Base-by-base conservation (phyloP, 2,113 vertebrate genomes). In the Chaenocephalus aceratus region DNA sequence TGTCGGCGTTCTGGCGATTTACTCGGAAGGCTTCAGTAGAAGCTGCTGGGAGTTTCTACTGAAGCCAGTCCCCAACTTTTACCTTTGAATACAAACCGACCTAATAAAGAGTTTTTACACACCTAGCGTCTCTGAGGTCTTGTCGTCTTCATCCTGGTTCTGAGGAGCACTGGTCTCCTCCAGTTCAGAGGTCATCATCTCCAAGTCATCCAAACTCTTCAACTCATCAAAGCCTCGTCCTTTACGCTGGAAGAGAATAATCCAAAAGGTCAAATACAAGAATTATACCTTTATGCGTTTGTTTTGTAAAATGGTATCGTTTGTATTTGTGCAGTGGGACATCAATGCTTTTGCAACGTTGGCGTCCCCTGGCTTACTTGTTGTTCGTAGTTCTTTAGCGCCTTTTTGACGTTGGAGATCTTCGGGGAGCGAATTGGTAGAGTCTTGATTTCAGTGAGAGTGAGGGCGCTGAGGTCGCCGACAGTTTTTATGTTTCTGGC, bases 401-500 rank as follows among this genome's bases (percentile, higher is more conserved):
- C 97, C 71, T 95, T 97, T 85, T 93, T 97, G 36, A 99, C 97
- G 2, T 95, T 99, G 70, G 95, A 96, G 68, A 99, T 91, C 82
- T 99, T 99, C 0, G 98, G 98, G 23, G 97, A 97, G 61, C 96
- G 97, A 62, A 99, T 96, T 6, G 98, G 98, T 2, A 99, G 95
- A 1, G 93, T 95, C 95, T 98, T 98, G 90, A 99, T 96, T 48
- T 99, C 97, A 0, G 71, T 77, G 10, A 95, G 94, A 1, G 97
- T 97, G 34, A 99, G 87, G 11, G 95, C 94, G 45, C 97, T 97
- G 87, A 99, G 95, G 87, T 99, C 97, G 4, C 98, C 98, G 9
- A 99, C 96, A 0, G 98, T 99, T 92, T 96, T 98, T 62, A 99
- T 97, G 90, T 98, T 99, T 87, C 96, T 97, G 10, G 98, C 97